Evolutionary conservation across 2,888 invertebrate genomes (phyloP).

Genomic region (Slavum lentiscoides): DNA sequence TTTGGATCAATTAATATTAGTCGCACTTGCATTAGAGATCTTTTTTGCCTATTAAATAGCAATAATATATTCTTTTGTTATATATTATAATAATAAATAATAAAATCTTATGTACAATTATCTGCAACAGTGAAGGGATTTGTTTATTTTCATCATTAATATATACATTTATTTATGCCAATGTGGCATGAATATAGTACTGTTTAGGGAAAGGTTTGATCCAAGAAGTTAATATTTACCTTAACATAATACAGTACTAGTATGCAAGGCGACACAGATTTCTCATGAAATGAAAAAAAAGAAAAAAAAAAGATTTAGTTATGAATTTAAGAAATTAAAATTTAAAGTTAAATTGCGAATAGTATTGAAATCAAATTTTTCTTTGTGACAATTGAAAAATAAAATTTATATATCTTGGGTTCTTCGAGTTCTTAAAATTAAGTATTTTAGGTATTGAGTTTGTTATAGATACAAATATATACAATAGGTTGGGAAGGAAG

Average conservation of each 20-base stretch:
- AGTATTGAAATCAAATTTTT: slow-evolving; percentile 44
- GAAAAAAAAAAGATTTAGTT: slow-evolving; percentile 25
- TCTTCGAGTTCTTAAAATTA: slow-evolving; percentile 40
- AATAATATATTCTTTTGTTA: slow-evolving; percentile 23
- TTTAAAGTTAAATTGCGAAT: slow-evolving; percentile 20
- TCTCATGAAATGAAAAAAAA: slow-evolving; percentile 19
- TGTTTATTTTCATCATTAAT: slow-evolving; percentile 28
- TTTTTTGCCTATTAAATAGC: slow-evolving; percentile 36
- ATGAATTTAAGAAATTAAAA: slow-evolving; percentile 39
- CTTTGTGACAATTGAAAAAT: slow-evolving; percentile 39
- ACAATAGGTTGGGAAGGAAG: slow-evolving; percentile 57
- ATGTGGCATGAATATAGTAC: slow-evolving; percentile 29
- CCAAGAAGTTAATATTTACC: slow-evolving; percentile 36
- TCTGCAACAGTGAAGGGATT: slow-evolving; percentile 27
- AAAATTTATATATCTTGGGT: slow-evolving; percentile 47
- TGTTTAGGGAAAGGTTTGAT: slow-evolving; percentile 29
- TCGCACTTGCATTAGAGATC: slow-evolving; percentile 37
- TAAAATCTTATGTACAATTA: slow-evolving; percentile 50
- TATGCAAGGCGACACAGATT: slow-evolving; percentile 37
- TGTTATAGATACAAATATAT: slow-evolving; percentile 48
- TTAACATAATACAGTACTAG: slow-evolving; percentile 15
- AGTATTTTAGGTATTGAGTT: slow-evolving; percentile 33
- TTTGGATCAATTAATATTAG: slow-evolving; percentile 45
- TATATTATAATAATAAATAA: slow-evolving; percentile 45
- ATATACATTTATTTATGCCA: slow-evolving; percentile 39